Percentiles rank a stretch among this genome's conserved stretches.
Conservation (phyloP, 2,113 vertebrate genomes). For the Indri indri region DNA sequence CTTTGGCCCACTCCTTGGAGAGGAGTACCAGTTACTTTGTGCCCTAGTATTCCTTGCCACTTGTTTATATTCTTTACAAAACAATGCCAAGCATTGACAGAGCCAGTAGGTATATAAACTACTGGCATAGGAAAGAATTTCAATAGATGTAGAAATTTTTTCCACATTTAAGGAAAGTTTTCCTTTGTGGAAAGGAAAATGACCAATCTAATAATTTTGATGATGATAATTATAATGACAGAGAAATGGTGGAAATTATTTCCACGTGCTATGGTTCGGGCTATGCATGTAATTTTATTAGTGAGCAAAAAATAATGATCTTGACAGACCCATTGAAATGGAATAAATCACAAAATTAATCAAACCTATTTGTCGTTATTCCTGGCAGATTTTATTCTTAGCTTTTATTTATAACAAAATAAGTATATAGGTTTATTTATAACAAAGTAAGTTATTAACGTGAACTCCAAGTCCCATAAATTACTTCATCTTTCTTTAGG, state of each 20-base stretch:
- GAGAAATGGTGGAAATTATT: constrained; percentile 57
- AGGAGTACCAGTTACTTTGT: not conserved
- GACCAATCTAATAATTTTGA: constrained; percentile 47
- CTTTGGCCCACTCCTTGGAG: not conserved
- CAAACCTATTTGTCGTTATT: constrained; percentile 40
- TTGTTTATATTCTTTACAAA: not conserved
- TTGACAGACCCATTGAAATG: constrained; percentile 43
- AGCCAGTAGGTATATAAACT: not conserved
- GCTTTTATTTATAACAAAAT: constrained; percentile 47
- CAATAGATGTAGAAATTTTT: not conserved
- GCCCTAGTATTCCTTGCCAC: not conserved
- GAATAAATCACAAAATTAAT: constrained; percentile 62
- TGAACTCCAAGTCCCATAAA: not conserved
- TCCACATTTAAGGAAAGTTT: constrained; percentile 27
- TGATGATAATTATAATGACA: constrained; percentile 67
- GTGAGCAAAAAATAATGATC: constrained; percentile 13
- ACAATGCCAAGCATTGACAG: not conserved
- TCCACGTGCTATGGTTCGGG: constrained; percentile 13
- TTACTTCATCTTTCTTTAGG: constrained; percentile 11
- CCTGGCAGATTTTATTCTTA: constrained; percentile 49
- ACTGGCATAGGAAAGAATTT: constrained; percentile 11
- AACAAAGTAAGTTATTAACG: constrained; percentile 37
- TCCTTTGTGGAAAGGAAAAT: constrained; percentile 45
- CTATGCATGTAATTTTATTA: constrained; percentile 62
- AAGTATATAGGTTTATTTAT: constrained; percentile 29